phyloP scores from a whole-genome alignment of 2,113 vertebrate species.

The Coryphaenoides rupestris region DNA sequence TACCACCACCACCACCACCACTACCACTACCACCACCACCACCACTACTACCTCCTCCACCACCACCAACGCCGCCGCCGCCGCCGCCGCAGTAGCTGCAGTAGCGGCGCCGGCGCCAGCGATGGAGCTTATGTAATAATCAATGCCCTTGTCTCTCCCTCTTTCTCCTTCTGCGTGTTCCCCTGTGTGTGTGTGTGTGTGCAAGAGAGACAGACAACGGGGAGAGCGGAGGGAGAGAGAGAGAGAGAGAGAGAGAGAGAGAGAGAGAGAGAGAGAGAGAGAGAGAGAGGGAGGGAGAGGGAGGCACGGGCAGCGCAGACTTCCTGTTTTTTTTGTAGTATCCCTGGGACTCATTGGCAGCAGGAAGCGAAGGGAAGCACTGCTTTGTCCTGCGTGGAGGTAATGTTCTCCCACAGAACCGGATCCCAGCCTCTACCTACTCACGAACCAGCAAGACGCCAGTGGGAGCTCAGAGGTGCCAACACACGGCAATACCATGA shows the following conservation, averaged over 20 bases:
- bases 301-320: constrained; percentile 49
- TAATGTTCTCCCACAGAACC: constrained; percentile 8
- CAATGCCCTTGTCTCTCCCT: constrained; percentile 34
- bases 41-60: too few relatives aligned
- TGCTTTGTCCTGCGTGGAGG: constrained; percentile 29
- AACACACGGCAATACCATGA: too few relatives aligned
- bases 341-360: constrained; percentile 41
- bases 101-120: too few relatives aligned
- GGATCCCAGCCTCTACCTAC: too few relatives aligned
- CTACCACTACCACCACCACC: too few relatives aligned
- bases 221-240: not conserved
- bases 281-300: constrained; percentile 30
- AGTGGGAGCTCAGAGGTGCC: too few relatives aligned
- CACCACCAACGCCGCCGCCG: too few relatives aligned
- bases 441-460: too few relatives aligned
- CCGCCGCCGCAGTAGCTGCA: too few relatives aligned
- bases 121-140: constrained; percentile 52
- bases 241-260: constrained; percentile 18
- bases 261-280: constrained; percentile 39
- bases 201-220: not conserved
- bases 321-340: constrained; percentile 72
- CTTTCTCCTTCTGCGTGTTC: constrained; percentile 19
- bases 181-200: constrained; percentile 5
- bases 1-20: too few relatives aligned
- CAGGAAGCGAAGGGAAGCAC: constrained; percentile 56